Percentiles rank a stretch among this genome's conserved stretches.
Evolutionary conservation across 2,113 vertebrate species (phyloP).

Genomic region (Megatriorchis doriae): DNA sequence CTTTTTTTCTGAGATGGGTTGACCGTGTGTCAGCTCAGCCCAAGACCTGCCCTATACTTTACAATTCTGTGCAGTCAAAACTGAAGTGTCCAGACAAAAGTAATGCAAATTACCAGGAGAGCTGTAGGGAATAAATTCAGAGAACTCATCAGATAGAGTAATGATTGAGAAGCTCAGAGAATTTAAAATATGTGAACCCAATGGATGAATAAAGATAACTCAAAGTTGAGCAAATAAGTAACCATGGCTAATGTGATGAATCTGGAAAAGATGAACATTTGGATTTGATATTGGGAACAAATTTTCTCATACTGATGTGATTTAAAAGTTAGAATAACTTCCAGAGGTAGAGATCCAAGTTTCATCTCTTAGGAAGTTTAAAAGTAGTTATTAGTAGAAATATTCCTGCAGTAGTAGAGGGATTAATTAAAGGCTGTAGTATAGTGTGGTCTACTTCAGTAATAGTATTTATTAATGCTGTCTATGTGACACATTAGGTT

Average conservation of each 20-base stretch:
- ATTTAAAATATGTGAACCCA: not conserved
- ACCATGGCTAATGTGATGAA: not conserved
- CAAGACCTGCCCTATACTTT: not conserved
- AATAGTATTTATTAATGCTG: not conserved
- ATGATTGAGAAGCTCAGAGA: constrained; percentile 10
- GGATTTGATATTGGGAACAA: not conserved
- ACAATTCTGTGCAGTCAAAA: not conserved
- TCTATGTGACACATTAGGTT: not conserved
- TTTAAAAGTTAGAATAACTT: not conserved
- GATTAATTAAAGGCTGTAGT: not conserved
- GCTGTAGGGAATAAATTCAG: not conserved
- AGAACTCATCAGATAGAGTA: not conserved
- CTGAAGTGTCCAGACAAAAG: not conserved
- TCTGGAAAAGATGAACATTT: not conserved
- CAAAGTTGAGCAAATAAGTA: not conserved
- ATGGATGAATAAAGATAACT: not conserved
- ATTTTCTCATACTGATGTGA: not conserved
- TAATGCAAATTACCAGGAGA: not conserved
- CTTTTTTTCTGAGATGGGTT: not conserved
- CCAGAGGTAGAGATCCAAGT: not conserved
- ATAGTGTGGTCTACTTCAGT: not conserved
- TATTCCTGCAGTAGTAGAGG: not conserved
- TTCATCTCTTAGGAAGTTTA: not conserved
- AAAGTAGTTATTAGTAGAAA: constrained; percentile 1
- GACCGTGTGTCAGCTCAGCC: not conserved